Conservation (phyloP, 1,140 invertebrate species). For the Zophobas atratus region DNA sequence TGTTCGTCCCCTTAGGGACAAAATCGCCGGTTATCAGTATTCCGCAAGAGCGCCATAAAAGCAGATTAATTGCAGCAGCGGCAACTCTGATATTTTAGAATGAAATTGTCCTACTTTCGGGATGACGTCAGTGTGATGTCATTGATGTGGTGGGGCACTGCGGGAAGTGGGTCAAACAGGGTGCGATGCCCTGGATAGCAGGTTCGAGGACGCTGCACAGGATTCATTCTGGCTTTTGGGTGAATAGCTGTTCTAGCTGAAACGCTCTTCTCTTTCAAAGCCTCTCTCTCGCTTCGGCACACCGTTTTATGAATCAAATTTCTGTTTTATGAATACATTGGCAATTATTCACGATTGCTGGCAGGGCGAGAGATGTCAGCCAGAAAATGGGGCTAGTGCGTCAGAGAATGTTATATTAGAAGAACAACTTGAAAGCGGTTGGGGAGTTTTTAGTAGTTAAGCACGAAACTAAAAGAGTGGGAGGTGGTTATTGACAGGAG, state of each 20-base stretch:
- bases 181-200: constrained; percentile 65
- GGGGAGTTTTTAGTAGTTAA: too few relatives aligned
- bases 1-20: neutral
- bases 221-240: constrained; percentile 67
- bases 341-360: constrained; percentile 7
- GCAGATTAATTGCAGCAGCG: constrained; percentile 50
- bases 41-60: constrained; percentile 18
- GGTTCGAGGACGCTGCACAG: constrained; percentile 63
- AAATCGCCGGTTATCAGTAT: neutral
- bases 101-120: constrained; percentile 67
- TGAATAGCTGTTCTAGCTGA: constrained; percentile 61
- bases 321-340: constrained; percentile 43
- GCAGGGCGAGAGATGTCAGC: too few relatives aligned
- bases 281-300: constrained; percentile 26
- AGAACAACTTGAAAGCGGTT: too few relatives aligned
- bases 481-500: too few relatives aligned
- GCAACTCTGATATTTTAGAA: constrained; percentile 66
- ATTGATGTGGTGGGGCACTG: constrained; percentile 55
- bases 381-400: too few relatives aligned
- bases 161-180: constrained; percentile 66
- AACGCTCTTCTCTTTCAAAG: constrained; percentile 38
- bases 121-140: constrained; percentile 66
- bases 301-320: constrained; percentile 47
- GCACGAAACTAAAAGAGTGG: too few relatives aligned
- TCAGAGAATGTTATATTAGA: neutral